Percentiles rank a stretch among this genome's conserved stretches.
These are phyloP conservation scores for Mayetiola destructor DNA, from an alignment of 2,888 invertebrate species.

Conservation along the genomic window DNA sequence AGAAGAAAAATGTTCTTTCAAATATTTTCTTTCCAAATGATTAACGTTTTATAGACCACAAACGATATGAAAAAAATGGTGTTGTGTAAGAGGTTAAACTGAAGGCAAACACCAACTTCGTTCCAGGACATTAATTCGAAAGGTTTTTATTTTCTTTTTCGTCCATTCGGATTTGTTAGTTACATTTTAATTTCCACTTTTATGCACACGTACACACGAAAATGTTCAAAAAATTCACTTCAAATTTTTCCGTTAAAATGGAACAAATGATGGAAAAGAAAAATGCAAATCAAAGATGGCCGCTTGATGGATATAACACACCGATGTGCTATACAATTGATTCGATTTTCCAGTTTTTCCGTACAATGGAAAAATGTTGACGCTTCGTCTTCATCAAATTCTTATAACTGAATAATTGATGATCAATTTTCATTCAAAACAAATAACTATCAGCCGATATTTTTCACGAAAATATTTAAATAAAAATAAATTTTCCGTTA, in stretches of 20 bases:
- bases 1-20: no score
- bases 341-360: background rate
- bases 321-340: background rate
- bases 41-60: no score
- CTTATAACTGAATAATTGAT: background rate
- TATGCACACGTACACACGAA: background rate
- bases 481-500: background rate
- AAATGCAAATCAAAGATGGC: constrained; percentile 12
- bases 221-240: constrained; percentile 1
- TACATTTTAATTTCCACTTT: background rate
- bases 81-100: background rate
- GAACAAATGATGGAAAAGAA: background rate
- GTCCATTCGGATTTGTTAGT: background rate
- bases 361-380: background rate
- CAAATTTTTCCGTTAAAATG: background rate
- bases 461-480: background rate
- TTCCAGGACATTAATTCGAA: background rate
- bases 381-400: background rate
- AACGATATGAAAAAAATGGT: no score
- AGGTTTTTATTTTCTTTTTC: background rate
- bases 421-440: background rate
- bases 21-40: no score
- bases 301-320: constrained; percentile 6
- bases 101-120: background rate
- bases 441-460: background rate